A percentile compares a stretch with the other conserved stretches of the same genome.
Evolutionary conservation across 2,888 invertebrate genomes (phyloP).

Genomic region (Drosophila siamana): DNA sequence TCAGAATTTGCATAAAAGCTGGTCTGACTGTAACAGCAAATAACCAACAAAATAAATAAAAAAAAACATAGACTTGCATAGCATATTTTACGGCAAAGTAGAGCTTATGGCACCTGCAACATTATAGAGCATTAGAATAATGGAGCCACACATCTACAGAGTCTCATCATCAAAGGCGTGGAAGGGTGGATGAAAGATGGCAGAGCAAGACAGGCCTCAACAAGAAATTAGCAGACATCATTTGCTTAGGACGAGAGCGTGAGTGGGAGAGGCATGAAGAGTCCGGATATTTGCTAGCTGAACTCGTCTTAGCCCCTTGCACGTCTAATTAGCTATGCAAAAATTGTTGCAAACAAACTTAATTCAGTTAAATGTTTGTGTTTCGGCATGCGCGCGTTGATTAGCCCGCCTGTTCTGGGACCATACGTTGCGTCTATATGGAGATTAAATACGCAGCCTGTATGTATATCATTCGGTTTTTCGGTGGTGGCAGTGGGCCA

Average conservation of each 20-base stretch:
- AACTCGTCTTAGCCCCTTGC: conserved; percentile 30
- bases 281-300: conserved; percentile 40
- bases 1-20: conserved; percentile 41
- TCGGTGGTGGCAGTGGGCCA: neutral
- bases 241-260: conserved; percentile 40
- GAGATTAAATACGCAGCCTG: conserved; percentile 13
- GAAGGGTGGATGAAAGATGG: neutral
- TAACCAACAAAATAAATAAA: conserved; percentile 12
- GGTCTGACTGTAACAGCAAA: neutral
- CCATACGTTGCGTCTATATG: conserved; percentile 6
- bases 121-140: conserved; percentile 22
- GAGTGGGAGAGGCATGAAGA: neutral
- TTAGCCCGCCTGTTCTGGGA: conserved; percentile 40
- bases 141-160: conserved; percentile 10
- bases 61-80: neutral
- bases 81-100: neutral
- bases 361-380: conserved; percentile 79
- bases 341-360: conserved; percentile 75
- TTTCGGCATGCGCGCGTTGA: conserved; percentile 72
- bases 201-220: conserved; percentile 10
- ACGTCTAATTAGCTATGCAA: conserved; percentile 76
- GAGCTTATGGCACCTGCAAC: conserved; percentile 3
- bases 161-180: neutral
- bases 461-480: conserved; percentile 3
- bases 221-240: conserved; percentile 41